A percentile compares a stretch with the other conserved stretches of the same genome.
Evolutionary conservation across 2,113 vertebrate genomes (phyloP).

Genomic region (Platichthys flesus): DNA sequence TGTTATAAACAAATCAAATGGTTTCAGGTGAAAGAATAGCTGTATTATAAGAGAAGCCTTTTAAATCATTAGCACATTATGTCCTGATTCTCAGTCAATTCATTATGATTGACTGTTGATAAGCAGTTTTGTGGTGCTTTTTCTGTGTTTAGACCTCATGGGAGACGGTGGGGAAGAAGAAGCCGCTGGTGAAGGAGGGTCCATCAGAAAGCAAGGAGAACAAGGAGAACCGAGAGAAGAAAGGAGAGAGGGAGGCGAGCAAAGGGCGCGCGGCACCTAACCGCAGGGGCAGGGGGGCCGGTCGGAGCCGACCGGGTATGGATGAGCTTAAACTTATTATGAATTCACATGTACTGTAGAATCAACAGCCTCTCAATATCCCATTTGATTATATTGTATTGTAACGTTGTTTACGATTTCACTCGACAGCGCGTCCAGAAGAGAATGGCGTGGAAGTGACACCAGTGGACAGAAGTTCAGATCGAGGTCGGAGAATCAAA

Average conservation of each 20-base stretch:
- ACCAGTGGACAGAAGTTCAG: conserved; percentile 88
- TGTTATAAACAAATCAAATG: not conserved
- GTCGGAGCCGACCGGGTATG: conserved; percentile 87
- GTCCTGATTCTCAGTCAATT: not conserved
- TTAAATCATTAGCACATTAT: not conserved
- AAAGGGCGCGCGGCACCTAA: conserved; percentile 84
- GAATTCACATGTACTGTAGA: not conserved
- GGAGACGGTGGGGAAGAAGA: conserved; percentile 98
- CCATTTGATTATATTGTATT: not conserved
- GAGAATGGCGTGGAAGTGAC: conserved; percentile 92
- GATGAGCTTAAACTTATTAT: not conserved
- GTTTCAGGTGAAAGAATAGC: not conserved
- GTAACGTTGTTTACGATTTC: not conserved
- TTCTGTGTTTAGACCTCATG: conserved; percentile 88
- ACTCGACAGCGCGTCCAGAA: conserved; percentile 85
- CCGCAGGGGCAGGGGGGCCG: conserved; percentile 88
- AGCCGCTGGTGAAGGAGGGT: conserved; percentile 90
- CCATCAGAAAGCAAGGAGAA: conserved; percentile 93
- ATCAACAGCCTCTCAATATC: not conserved
- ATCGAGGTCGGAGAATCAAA: conserved; percentile 87
- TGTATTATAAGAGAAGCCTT: not conserved
- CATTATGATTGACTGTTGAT: not conserved
- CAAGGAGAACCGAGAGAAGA: conserved; percentile 90
- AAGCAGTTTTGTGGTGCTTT: too few species aligned
- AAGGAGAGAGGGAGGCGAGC: conserved; percentile 88